A percentile compares a stretch with the other conserved stretches of the same genome.
phyloP scores from a whole-genome alignment of 1,140 invertebrate genomes.

The Psilanteris sp. region DNA sequence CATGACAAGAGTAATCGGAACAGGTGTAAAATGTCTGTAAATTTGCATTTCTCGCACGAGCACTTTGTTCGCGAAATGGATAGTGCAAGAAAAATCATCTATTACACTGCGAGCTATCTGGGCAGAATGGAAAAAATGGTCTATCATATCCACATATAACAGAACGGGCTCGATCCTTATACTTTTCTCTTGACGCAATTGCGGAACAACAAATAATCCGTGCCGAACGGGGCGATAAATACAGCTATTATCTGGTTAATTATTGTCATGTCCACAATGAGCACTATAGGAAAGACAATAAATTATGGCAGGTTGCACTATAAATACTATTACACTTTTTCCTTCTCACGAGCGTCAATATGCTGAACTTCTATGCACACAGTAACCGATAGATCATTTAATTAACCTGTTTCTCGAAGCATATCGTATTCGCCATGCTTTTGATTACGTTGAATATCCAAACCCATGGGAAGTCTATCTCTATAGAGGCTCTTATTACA shows the following conservation, averaged over 20 bases:
- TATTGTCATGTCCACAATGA: slow-evolving; percentile 53
- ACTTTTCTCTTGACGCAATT: slow-evolving; percentile 32
- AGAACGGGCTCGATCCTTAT: slow-evolving; percentile 4
- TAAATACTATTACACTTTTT: slow-evolving; percentile 48
- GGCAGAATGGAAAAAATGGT: slow-evolving; percentile 13
- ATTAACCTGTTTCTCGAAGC: slow-evolving; percentile 64
- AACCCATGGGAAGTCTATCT: slow-evolving; percentile 65
- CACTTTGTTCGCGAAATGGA: slow-evolving; percentile 2
- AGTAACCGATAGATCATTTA: slow-evolving; percentile 64
- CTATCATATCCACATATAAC: slow-evolving; percentile 6
- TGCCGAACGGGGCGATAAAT: slow-evolving; percentile 53
- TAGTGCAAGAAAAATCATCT: slow-evolving; percentile 11
- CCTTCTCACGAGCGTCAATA: slow-evolving; percentile 49
- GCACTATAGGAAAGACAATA: slow-evolving; percentile 38
- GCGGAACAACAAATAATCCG: slow-evolving; percentile 53
- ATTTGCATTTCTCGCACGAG: slow-evolving; percentile 4
- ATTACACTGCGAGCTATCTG: slow-evolving; percentile 11
- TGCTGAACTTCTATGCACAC: slow-evolving; percentile 46
- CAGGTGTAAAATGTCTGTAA: slow-evolving; percentile 21
- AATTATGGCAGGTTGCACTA: slow-evolving; percentile 47
- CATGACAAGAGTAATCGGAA: background rate
- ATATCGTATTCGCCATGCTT: slow-evolving; percentile 61
- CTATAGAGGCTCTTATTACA: slow-evolving; percentile 62
- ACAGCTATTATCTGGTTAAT: slow-evolving; percentile 59
- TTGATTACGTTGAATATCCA: slow-evolving; percentile 64